Percentiles rank a stretch among this genome's conserved stretches.
These are phyloP conservation scores for Eulemur rubriventer DNA, from an alignment of 2,797 vertebrate species.

Conservation along the genomic window DNA sequence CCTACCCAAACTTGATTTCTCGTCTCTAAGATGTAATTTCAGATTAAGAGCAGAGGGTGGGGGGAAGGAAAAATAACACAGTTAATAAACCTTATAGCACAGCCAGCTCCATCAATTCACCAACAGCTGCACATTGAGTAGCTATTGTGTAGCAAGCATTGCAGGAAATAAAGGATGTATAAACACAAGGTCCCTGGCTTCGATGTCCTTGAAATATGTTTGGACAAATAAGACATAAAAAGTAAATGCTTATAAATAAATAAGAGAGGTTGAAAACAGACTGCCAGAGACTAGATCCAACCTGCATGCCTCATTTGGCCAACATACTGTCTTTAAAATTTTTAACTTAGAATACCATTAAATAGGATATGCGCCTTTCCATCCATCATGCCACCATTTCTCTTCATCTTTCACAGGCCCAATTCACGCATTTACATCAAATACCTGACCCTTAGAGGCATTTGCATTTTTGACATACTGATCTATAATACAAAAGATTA, in stretches of 20 bases:
- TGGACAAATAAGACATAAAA: slow-evolving; percentile 64
- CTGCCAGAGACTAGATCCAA: background rate
- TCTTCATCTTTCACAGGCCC: background rate
- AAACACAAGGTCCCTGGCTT: slow-evolving; percentile 18
- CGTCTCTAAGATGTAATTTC: slow-evolving; percentile 57
- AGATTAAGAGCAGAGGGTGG: background rate
- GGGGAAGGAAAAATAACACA: background rate
- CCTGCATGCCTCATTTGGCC: background rate
- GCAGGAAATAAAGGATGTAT: slow-evolving; percentile 49
- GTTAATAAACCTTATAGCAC: slow-evolving; percentile 48
- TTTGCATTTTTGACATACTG: background rate
- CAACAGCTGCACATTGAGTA: slow-evolving; percentile 26
- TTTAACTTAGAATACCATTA: background rate
- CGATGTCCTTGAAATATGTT: slow-evolving; percentile 53
- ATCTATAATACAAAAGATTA: background rate
- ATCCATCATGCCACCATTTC: background rate
- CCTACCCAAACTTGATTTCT: slow-evolving; percentile 54
- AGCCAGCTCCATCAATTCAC: slow-evolving; percentile 34
- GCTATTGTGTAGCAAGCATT: background rate
- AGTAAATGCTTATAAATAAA: slow-evolving; percentile 61
- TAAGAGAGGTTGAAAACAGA: slow-evolving; percentile 42
- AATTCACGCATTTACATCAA: background rate
- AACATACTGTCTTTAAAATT: background rate
- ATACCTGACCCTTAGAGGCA: background rate
- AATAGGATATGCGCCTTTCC: background rate